These are phyloP conservation scores for Morus bassanus DNA, from an alignment of 2,797 vertebrate species.

Conservation along the genomic window DNA sequence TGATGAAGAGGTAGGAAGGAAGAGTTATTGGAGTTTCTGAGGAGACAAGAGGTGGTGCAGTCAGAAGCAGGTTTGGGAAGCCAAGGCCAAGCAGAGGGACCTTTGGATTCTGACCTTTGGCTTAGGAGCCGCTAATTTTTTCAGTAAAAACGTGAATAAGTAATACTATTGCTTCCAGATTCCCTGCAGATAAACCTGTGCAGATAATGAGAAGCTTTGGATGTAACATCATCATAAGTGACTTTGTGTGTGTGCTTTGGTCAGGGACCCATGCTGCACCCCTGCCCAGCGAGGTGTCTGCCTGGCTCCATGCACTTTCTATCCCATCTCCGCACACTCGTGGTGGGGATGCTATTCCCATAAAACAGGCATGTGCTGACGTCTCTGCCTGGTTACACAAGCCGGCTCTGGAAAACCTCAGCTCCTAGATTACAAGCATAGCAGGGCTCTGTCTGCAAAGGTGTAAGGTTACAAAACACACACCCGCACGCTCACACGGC, in stretches of 20 bases:
- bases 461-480: conserved; percentile 63
- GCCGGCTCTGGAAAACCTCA: conserved; percentile 50
- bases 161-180: neutral
- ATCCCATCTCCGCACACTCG: neutral
- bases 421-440: conserved; percentile 42
- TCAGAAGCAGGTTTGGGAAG: neutral
- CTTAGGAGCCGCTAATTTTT: neutral
- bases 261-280: neutral
- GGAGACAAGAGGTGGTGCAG: neutral
- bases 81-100: neutral
- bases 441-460: conserved; percentile 51
- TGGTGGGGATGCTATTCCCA: neutral
- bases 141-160: neutral
- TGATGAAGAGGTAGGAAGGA: neutral
- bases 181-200: neutral
- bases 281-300: neutral
- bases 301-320: neutral
- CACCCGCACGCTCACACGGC: neutral
- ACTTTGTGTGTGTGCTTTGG: neutral
- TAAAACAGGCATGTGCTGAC: conserved; percentile 42
- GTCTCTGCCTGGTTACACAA: neutral
- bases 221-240: neutral
- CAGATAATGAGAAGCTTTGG: neutral
- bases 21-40: neutral
- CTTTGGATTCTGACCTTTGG: neutral